Conservation (phyloP, 2,888 invertebrate genomes). For the Watsonalla binaria region DNA sequence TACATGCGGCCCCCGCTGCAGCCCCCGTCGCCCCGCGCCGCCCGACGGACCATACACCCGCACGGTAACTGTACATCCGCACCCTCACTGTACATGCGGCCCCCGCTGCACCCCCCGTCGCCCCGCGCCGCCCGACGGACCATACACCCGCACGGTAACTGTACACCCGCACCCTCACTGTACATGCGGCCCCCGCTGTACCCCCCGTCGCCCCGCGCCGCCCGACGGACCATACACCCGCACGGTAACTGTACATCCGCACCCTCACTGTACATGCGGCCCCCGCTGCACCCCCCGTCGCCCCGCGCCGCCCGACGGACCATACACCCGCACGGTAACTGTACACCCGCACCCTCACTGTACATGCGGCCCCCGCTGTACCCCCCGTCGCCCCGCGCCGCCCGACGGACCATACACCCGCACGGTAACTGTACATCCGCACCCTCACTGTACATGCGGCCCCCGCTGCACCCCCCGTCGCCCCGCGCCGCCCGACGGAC, state of each 20-base stretch:
- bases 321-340: conserved; percentile 50
- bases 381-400: conserved; percentile 35
- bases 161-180: too few relatives aligned
- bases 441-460: too few relatives aligned
- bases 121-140: conserved; percentile 36
- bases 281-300: conserved; percentile 31
- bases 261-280: too few relatives aligned
- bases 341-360: too few relatives aligned
- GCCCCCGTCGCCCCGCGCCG: conserved; percentile 35
- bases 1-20: conserved; percentile 34
- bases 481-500: conserved; percentile 35
- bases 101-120: conserved; percentile 31
- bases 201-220: conserved; percentile 35
- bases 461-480: conserved; percentile 28
- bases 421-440: conserved; percentile 47
- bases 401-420: conserved; percentile 39
- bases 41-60: conserved; percentile 39
- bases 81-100: too few relatives aligned
- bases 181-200: conserved; percentile 34
- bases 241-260: conserved; percentile 47
- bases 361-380: conserved; percentile 32
- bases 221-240: conserved; percentile 39
- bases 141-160: conserved; percentile 50
- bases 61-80: conserved; percentile 47
- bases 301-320: conserved; percentile 36